These are phyloP conservation scores for Enoplosus armatus DNA, from an alignment of 2,797 vertebrate species.

Conservation along the genomic window DNA sequence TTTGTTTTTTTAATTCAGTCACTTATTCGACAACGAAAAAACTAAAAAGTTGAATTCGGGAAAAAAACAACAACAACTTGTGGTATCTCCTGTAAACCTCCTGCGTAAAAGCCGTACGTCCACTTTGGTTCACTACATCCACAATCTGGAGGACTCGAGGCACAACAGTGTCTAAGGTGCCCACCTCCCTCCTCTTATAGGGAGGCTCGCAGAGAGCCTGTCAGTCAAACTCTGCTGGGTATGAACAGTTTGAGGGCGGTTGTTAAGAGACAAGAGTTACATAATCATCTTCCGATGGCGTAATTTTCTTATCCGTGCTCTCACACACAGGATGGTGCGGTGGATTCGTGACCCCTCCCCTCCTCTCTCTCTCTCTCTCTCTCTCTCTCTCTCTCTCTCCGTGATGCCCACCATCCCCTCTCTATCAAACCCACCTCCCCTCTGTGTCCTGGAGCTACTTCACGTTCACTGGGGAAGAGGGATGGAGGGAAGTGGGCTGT, in stretches of 20 bases:
- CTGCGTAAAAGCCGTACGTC: conserved; percentile 74
- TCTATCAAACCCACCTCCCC: conserved; percentile 29
- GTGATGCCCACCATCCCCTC: conserved; percentile 55
- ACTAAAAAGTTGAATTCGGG: background rate
- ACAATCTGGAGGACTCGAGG: conserved; percentile 65
- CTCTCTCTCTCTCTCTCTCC: conserved; percentile 27
- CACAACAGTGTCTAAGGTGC: conserved; percentile 61
- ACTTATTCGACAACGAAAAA: conserved; percentile 62
- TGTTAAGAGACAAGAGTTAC: conserved; percentile 82
- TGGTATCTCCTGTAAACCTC: conserved; percentile 49
- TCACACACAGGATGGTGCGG: conserved; percentile 6
- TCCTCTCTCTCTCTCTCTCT: conserved; percentile 13
- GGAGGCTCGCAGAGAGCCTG: conserved; percentile 75
- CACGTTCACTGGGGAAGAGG: conserved; percentile 55
- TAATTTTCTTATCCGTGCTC: conserved; percentile 78
- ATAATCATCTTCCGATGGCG: conserved; percentile 82
- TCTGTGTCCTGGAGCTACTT: conserved; percentile 47
- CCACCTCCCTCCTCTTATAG: conserved; percentile 84
- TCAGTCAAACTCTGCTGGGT: conserved; percentile 81
- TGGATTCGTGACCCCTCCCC: conserved; percentile 35
- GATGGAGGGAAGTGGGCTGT: conserved; percentile 36
- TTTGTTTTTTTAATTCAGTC: conserved; percentile 15
- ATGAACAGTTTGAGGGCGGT: conserved; percentile 70
- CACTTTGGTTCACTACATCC: conserved; percentile 76
- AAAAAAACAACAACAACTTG: too few species aligned